Evolutionary conservation across 1,140 invertebrate genomes (phyloP).

Genomic region (Laupala kohalensis): DNA sequence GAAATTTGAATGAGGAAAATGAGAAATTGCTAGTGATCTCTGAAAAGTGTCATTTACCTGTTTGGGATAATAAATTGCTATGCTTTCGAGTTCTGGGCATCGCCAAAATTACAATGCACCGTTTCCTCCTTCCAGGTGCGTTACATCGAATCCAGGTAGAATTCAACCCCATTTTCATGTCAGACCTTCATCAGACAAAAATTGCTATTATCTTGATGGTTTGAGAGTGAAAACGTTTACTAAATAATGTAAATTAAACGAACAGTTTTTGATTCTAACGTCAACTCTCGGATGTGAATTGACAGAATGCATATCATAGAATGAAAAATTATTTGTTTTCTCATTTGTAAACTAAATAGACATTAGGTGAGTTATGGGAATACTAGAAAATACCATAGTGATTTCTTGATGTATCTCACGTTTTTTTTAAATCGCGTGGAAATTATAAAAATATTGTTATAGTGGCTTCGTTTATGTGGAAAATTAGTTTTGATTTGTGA

Average conservation of each 20-base stretch:
- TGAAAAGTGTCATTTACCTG: neutral
- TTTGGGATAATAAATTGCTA: constrained; percentile 4
- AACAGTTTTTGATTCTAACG: neutral
- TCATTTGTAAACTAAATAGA: no score
- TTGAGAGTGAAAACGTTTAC: constrained; percentile 11
- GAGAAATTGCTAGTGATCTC: neutral
- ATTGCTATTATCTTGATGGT: neutral
- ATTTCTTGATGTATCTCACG: no score
- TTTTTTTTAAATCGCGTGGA: no score
- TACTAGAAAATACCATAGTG: no score
- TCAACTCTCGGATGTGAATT: neutral
- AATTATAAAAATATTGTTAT: no score
- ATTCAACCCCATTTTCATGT: constrained; percentile 5
- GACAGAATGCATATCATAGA: neutral
- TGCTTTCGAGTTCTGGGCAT: neutral
- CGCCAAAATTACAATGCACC: neutral
- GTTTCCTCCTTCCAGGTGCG: constrained; percentile 2
- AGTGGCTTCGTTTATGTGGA: no score
- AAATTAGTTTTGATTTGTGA: no score
- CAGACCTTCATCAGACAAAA: constrained; percentile 6
- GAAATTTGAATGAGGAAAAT: neutral
- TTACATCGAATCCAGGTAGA: neutral
- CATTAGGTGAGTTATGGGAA: no score
- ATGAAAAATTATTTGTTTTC: no score
- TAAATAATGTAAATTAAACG: constrained; percentile 12